phyloP scores from a whole-genome alignment of 92 coral and sea anemone genomes.

The Phymanthus crucifer region DNA sequence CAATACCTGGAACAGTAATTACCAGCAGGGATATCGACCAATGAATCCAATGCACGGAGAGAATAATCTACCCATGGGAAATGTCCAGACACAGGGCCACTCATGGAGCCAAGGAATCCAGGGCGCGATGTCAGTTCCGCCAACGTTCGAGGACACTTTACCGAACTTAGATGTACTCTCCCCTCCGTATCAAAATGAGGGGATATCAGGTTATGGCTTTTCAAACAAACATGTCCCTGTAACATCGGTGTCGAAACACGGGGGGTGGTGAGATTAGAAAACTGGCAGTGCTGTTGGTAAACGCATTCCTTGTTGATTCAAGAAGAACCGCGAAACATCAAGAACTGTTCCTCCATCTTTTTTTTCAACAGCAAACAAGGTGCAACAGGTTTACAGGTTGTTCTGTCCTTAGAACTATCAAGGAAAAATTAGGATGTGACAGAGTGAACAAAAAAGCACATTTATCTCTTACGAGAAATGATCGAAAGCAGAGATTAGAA shows the following conservation, averaged over 20 bases:
- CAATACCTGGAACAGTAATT: constrained; percentile 50
- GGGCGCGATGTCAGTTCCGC: constrained; percentile 47
- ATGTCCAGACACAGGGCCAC: constrained; percentile 15
- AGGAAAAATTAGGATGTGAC: not conserved
- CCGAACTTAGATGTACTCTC: constrained; percentile 68
- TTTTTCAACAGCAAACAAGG: too few relatives aligned
- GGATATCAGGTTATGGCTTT: constrained; percentile 56
- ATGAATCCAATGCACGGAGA: constrained; percentile 19
- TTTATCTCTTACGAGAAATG: not conserved
- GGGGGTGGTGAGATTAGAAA: constrained; percentile 42
- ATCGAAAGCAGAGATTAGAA: not conserved
- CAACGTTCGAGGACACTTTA: constrained; percentile 79
- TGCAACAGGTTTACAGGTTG: not conserved
- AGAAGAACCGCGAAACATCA: not conserved
- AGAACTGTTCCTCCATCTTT: not conserved
- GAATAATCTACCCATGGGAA: not conserved
- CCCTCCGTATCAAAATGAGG: constrained; percentile 81
- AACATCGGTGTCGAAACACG: constrained; percentile 46
- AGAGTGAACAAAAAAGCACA: not conserved
- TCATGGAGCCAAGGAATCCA: constrained; percentile 38
- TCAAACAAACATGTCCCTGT: constrained; percentile 59
- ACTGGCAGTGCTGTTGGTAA: not conserved
- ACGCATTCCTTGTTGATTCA: not conserved
- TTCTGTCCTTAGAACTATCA: not conserved
- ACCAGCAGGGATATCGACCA: constrained; percentile 30